Conservation (phyloP, 2,888 invertebrate species). For the Leptogaster cylindrica region DNA sequence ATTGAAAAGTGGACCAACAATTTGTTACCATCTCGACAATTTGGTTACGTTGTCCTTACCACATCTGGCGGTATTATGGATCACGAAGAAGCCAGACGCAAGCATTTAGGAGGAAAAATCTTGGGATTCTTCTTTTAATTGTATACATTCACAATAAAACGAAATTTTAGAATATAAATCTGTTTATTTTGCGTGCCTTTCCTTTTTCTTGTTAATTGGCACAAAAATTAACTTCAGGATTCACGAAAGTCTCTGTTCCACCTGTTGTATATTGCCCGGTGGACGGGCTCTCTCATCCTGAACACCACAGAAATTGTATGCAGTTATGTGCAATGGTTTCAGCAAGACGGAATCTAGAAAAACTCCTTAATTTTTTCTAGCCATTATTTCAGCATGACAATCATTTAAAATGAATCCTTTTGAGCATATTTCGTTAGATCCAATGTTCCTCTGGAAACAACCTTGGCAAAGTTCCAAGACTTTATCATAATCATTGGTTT, state of each 20-base stretch:
- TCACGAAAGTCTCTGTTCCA: conserved; percentile 49
- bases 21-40: conserved; percentile 97
- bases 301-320: conserved; percentile 74
- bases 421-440: conserved; percentile 69
- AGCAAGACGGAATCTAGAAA: conserved; percentile 73
- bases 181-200: too few species aligned
- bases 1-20: conserved; percentile 99
- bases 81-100: conserved; percentile 99
- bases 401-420: conserved; percentile 81
- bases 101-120: conserved; percentile 99
- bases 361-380: conserved; percentile 84
- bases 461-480: conserved; percentile 59
- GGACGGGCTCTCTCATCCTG: conserved; percentile 68
- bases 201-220: too few species aligned
- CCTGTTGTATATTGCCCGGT: conserved; percentile 65
- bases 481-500: too few species aligned
- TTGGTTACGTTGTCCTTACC: conserved; percentile 97
- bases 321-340: conserved; percentile 72
- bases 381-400: conserved; percentile 90
- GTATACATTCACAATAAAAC: too few species aligned
- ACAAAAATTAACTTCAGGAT: too few species aligned
- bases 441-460: conserved; percentile 88
- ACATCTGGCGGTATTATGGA: conserved; percentile 99
- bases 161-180: too few species aligned
- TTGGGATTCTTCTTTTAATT: conserved; percentile 98